Conservation (phyloP, 2,113 vertebrate genomes). For the Pseudorectes ferrugineus region DNA sequence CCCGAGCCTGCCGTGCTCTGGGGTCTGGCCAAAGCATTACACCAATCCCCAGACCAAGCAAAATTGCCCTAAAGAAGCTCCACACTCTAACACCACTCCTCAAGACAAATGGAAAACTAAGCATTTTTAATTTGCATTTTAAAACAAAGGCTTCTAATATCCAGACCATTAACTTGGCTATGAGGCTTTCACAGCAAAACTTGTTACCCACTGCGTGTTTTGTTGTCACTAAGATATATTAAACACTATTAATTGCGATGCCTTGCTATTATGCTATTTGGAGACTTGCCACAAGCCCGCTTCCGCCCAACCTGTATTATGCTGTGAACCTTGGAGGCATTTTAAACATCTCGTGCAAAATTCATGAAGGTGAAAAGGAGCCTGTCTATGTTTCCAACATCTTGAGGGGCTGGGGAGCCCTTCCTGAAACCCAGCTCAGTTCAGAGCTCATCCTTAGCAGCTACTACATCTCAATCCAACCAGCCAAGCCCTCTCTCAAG, state of each 20-base stretch:
- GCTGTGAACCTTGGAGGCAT: background rate
- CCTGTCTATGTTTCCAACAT: background rate
- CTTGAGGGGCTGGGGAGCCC: background rate
- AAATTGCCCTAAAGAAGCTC: background rate
- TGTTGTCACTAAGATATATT: conserved; percentile 29
- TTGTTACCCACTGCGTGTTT: conserved; percentile 19
- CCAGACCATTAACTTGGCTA: conserved; percentile 46
- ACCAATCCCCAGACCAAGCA: background rate
- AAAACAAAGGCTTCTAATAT: conserved; percentile 44
- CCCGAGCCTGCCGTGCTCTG: background rate
- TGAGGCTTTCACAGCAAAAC: conserved; percentile 5
- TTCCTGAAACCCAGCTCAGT: background rate
- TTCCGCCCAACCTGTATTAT: background rate
- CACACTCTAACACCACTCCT: background rate
- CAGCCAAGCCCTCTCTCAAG: background rate
- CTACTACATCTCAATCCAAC: background rate
- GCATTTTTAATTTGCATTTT: conserved; percentile 48
- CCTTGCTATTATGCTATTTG: conserved; percentile 20
- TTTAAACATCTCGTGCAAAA: conserved; percentile 13
- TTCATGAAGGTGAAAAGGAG: background rate
- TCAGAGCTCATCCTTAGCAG: background rate
- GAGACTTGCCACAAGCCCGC: conserved; percentile 1
- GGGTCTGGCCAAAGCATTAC: background rate
- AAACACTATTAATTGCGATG: conserved; percentile 36
- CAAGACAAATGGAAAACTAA: conserved; percentile 1